Evolutionary conservation across 2,888 invertebrate species (phyloP).

Genomic region (Saturnia japonica): DNA sequence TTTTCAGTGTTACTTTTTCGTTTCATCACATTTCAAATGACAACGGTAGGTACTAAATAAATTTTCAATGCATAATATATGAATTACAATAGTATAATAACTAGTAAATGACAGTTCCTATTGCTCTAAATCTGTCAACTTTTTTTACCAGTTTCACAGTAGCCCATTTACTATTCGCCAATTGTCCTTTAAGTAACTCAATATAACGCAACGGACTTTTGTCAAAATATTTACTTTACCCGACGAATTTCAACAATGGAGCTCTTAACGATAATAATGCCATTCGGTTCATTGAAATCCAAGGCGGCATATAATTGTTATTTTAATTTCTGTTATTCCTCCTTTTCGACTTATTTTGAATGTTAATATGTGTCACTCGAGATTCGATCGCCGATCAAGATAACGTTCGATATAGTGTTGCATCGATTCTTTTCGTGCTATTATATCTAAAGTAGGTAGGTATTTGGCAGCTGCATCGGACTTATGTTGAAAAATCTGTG

Average conservation of each 20-base stretch:
- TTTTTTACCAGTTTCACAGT: constrained; percentile 45
- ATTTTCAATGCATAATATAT: no score
- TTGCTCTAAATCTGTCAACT: constrained; percentile 22
- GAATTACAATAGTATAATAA: background rate
- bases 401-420: constrained; percentile 66
- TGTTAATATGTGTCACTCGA: constrained; percentile 56
- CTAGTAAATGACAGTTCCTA: constrained; percentile 26
- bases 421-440: constrained; percentile 36
- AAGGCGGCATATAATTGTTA: constrained; percentile 65
- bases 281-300: constrained; percentile 58
- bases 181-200: constrained; percentile 73
- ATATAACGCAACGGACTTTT: constrained; percentile 74
- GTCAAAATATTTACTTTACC: constrained; percentile 79
- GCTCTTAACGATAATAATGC: constrained; percentile 73
- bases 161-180: constrained; percentile 51
- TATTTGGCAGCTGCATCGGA: constrained; percentile 12
- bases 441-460: constrained; percentile 30
- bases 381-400: constrained; percentile 59
- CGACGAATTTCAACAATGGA: constrained; percentile 59
- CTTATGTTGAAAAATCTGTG: background rate
- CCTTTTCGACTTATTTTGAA: constrained; percentile 46
- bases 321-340: constrained; percentile 64
- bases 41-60: no score
- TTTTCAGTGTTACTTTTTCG: no score
- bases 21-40: no score